Base-by-base conservation (phyloP, 2,888 invertebrate genomes). In the Eucera pruinosa region DNA sequence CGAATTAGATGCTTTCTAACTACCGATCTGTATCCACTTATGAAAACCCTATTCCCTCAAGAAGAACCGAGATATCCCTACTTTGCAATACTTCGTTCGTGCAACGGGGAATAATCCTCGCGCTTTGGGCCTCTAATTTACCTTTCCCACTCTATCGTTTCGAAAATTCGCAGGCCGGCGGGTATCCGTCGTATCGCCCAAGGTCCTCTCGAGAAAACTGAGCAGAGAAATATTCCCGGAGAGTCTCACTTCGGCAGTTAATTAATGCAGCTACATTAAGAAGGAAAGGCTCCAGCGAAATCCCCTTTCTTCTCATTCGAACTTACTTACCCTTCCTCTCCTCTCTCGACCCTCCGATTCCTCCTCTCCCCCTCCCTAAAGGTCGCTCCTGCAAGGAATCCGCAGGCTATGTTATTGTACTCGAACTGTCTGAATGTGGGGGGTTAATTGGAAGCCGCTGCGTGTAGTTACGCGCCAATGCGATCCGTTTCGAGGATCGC, bases 361-460 rank as follows among this genome's bases (percentile, higher is more conserved):
- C 36, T n/a, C 41, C 41, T 27, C 18, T 43, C 61, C 48, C 13
- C 36, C 65, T 47, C 50, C 60, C 48, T 52, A 45, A 52, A 41
- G 60, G 6, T 60, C 57, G 75, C 65, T 33, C 7, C 3, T 69
- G 73, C 80, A 61, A 75, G 77, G 79, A 78, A 81, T 67, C 74
- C 79, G n/a, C 27, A 33, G 80, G 74, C 77, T 72, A 65, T 79
- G 84, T 87, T 87, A 85, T 87, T 86, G 86, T 85, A 82, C 81
- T 85, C 72, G 80, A 84, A 86, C 77, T 84, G 83, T 79, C 81
- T 83, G 81, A 85, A 86, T 80, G 84, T 79, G n/a, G 83, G 83
- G 80, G 83, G 87, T 88, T 89, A 89, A 89, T 89, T 89, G 87
- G 86, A 88, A 87, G 87, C 87, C 80, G 83, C 70, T 68, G 78